Percentiles rank a stretch among this genome's conserved stretches.
These are phyloP conservation scores for Galerucella pusilla DNA, from an alignment of 2,888 invertebrate genomes.

Conservation along the genomic window DNA sequence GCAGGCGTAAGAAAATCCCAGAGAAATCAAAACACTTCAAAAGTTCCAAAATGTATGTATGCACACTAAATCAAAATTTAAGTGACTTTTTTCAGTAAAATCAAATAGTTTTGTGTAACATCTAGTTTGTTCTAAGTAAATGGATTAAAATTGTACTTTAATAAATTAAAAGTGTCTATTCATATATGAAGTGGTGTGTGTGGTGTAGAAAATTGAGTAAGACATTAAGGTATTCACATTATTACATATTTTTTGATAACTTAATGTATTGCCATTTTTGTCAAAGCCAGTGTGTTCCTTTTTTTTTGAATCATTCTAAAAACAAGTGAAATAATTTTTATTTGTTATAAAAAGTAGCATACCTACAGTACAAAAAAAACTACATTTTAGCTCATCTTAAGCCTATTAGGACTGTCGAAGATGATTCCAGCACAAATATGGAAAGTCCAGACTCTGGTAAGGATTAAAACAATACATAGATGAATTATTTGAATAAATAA, in stretches of 20 bases:
- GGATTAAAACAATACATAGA: neutral
- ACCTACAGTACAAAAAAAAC: neutral
- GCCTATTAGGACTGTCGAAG: neutral
- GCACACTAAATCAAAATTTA: neutral
- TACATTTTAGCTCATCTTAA: neutral
- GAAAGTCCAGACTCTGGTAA: neutral
- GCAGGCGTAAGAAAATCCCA: conserved; percentile 4
- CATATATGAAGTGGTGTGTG: neutral
- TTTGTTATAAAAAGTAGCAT: too few species aligned
- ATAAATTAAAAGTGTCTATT: neutral
- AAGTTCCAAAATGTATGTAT: neutral
- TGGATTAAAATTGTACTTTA: neutral
- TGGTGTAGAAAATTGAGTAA: neutral
- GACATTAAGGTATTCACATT: too few species aligned
- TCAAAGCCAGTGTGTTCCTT: too few species aligned
- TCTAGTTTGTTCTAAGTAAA: neutral
- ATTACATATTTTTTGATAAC: too few species aligned
- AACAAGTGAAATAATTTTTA: too few species aligned
- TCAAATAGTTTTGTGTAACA: neutral
- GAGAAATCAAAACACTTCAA: neutral
- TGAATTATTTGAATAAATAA: too few species aligned
- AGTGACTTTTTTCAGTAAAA: neutral
- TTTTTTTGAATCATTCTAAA: too few species aligned
- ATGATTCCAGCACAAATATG: neutral
- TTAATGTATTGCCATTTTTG: too few species aligned